Evolutionary conservation across 1,140 invertebrate genomes (phyloP).

Genomic region (Papilio glaucus): DNA sequence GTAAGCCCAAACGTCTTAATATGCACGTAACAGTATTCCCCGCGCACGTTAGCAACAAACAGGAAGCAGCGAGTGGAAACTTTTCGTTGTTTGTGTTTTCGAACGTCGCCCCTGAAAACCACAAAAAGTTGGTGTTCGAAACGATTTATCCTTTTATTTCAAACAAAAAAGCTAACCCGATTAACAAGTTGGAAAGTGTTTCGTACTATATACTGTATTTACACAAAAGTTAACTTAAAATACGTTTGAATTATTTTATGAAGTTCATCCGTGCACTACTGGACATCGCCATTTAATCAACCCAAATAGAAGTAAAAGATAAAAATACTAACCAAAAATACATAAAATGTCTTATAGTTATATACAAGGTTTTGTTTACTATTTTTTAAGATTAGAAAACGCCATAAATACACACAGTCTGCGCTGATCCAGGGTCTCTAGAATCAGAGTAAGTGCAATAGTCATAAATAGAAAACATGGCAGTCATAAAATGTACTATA

Average conservation of each 20-base stretch:
- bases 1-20: conserved; percentile 35
- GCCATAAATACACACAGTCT: too few relatives aligned
- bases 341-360: too few relatives aligned
- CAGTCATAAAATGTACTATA: too few relatives aligned
- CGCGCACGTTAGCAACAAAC: conserved; percentile 51
- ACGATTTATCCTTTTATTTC: conserved; percentile 23
- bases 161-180: conserved; percentile 17
- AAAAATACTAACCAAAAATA: too few relatives aligned
- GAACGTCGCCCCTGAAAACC: conserved; percentile 52
- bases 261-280: not conserved
- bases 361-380: too few relatives aligned
- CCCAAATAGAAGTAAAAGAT: too few relatives aligned
- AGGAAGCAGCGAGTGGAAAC: conserved; percentile 65
- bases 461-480: too few relatives aligned
- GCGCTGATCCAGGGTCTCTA: too few relatives aligned
- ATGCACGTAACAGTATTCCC: conserved; percentile 41
- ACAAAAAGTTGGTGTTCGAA: conserved; percentile 33
- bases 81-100: conserved; percentile 59
- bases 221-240: not conserved
- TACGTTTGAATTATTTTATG: not conserved
- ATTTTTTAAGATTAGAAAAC: too few relatives aligned
- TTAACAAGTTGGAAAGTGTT: conserved; percentile 1
- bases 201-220: not conserved
- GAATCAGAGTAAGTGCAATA: too few relatives aligned
- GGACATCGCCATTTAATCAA: too few relatives aligned